Evolutionary conservation across 2,888 invertebrate genomes (phyloP).

Genomic region (Carabus problematicus): DNA sequence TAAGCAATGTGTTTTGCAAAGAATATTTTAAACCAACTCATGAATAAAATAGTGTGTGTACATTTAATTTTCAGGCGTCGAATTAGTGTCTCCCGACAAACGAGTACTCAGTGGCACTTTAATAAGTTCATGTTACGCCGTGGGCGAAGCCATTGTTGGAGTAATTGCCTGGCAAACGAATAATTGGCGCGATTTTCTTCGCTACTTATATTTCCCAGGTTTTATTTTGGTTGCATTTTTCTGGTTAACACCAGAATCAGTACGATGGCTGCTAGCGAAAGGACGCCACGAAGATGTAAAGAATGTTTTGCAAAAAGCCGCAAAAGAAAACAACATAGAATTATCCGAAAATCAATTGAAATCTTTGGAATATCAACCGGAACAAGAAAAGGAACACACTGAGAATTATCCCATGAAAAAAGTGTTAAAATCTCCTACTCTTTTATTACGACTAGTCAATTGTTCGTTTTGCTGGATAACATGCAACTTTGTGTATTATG

Average conservation of each 20-base stretch:
- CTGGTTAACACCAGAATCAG: slow-evolving; percentile 74
- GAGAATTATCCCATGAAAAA: slow-evolving; percentile 51
- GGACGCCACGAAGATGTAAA: slow-evolving; percentile 66
- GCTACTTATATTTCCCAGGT: slow-evolving; percentile 63
- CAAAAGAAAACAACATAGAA: slow-evolving; percentile 68
- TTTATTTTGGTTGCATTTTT: slow-evolving; percentile 72
- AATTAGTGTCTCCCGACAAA: slow-evolving; percentile 77
- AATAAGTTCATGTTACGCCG: slow-evolving; percentile 73
- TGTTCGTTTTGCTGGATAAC: slow-evolving; percentile 84
- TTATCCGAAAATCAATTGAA: slow-evolving; percentile 63
- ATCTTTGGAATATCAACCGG: slow-evolving; percentile 50
- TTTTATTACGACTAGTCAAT: slow-evolving; percentile 65
- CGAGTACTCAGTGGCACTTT: slow-evolving; percentile 76
- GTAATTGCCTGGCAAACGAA: slow-evolving; percentile 70
- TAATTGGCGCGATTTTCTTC: slow-evolving; percentile 73
- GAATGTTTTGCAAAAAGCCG: slow-evolving; percentile 66
- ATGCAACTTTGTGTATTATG: slow-evolving; percentile 81
- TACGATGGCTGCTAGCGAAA: slow-evolving; percentile 76
- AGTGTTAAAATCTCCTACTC: slow-evolving; percentile 63
- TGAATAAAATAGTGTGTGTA: too few relatives aligned
- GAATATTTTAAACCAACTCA: too few relatives aligned
- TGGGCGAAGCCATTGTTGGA: slow-evolving; percentile 73
- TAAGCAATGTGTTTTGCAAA: too few relatives aligned
- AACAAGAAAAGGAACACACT: slow-evolving; percentile 38
- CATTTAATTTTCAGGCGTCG: slow-evolving; percentile 66